Conservation (phyloP, 2,888 invertebrate species). For the Sericinus montela region DNA sequence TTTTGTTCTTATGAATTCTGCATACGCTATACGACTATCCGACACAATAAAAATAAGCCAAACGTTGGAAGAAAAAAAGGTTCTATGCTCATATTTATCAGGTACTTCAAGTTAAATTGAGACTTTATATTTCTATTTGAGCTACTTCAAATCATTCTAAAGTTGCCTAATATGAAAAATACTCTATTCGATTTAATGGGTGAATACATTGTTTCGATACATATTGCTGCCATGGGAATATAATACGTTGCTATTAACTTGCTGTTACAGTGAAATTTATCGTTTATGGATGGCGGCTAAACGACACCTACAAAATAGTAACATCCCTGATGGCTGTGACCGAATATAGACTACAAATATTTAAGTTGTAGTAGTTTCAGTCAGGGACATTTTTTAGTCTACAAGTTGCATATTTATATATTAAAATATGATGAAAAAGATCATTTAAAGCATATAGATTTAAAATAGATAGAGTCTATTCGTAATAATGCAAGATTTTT, state of each 20-base stretch:
- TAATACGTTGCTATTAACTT: conserved; percentile 15
- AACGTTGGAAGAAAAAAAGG: too few relatives aligned
- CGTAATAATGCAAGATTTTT: too few relatives aligned
- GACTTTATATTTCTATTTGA: neutral
- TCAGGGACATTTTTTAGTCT: too few relatives aligned
- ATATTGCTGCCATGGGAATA: conserved; percentile 8
- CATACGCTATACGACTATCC: too few relatives aligned
- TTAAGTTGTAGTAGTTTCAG: neutral
- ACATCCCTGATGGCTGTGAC: conserved; percentile 6
- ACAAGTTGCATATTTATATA: too few relatives aligned
- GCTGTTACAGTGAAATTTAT: conserved; percentile 15
- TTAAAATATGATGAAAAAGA: too few relatives aligned
- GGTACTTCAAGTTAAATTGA: too few relatives aligned
- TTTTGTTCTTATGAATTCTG: too few relatives aligned
- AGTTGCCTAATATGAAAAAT: conserved; percentile 1
- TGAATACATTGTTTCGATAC: conserved; percentile 2
- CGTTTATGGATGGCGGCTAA: conserved; percentile 11
- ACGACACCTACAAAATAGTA: conserved; percentile 13
- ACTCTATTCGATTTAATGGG: conserved; percentile 1
- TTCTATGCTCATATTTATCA: too few relatives aligned
- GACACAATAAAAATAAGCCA: too few relatives aligned
- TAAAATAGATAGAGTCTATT: too few relatives aligned
- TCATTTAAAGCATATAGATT: too few relatives aligned
- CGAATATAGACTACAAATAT: conserved; percentile 13
- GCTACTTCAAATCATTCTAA: neutral